These are phyloP conservation scores for Gastrophysa polygoni DNA, from an alignment of 2,888 invertebrate genomes.

Conservation along the genomic window DNA sequence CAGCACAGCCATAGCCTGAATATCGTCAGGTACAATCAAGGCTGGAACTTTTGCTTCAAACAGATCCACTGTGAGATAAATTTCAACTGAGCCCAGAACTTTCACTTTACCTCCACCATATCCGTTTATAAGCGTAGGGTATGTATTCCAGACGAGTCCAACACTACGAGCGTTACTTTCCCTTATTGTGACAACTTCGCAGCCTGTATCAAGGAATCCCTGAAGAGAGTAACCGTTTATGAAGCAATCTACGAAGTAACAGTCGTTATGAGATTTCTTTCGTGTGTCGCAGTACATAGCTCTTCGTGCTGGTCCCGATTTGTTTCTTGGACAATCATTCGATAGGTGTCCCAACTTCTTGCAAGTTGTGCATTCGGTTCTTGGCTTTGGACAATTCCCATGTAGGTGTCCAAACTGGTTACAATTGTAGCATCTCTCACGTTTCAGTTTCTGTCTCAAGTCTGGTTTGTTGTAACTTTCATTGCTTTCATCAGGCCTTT, in stretches of 20 bases:
- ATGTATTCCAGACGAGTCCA: too few relatives aligned
- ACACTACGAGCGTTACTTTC: too few relatives aligned
- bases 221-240: too few relatives aligned
- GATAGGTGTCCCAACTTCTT: slow-evolving; percentile 4
- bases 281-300: too few relatives aligned
- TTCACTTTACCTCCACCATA: slow-evolving; percentile 9
- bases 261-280: too few relatives aligned
- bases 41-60: slow-evolving; percentile 20
- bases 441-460: slow-evolving; percentile 4
- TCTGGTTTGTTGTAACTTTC: background rate
- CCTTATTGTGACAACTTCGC: too few relatives aligned
- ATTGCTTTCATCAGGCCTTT: background rate
- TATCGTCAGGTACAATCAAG: slow-evolving; percentile 31
- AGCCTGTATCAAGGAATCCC: too few relatives aligned
- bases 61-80: slow-evolving; percentile 24
- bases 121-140: too few relatives aligned
- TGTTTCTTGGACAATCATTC: too few relatives aligned
- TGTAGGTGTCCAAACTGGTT: slow-evolving; percentile 11
- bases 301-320: too few relatives aligned
- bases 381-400: slow-evolving; percentile 5
- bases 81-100: slow-evolving; percentile 9
- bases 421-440: slow-evolving; percentile 7
- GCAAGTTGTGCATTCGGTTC: slow-evolving; percentile 9
- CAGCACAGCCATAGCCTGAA: slow-evolving; percentile 32
- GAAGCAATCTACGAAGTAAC: too few relatives aligned